Percentiles rank a stretch among this genome's conserved stretches.
phyloP scores from a whole-genome alignment of 2,888 invertebrate species.

The Busseola fusca region DNA sequence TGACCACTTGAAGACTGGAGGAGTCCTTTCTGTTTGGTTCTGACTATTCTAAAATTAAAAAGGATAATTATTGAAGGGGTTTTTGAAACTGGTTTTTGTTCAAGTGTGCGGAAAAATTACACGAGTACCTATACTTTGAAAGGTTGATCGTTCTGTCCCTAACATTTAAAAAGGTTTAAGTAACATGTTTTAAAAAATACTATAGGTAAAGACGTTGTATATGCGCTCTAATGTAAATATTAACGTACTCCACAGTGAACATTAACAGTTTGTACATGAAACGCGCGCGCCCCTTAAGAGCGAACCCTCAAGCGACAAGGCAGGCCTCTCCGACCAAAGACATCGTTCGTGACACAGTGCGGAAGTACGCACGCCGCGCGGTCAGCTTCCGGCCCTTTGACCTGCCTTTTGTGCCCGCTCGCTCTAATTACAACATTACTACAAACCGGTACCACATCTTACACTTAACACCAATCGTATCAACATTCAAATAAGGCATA shows the following conservation, averaged over 20 bases:
- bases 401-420: constrained; percentile 77
- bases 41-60: constrained; percentile 9
- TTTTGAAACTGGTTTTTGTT: not conserved
- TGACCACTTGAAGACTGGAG: constrained; percentile 43
- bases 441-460: constrained; percentile 50
- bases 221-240: constrained; percentile 21
- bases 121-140: not conserved
- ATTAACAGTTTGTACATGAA: constrained; percentile 45
- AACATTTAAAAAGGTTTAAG: not conserved
- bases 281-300: constrained; percentile 55
- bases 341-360: constrained; percentile 74
- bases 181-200: not conserved
- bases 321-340: constrained; percentile 77
- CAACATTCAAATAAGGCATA: constrained; percentile 56
- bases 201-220: not conserved
- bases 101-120: not conserved
- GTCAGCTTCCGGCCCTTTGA: constrained; percentile 87
- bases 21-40: constrained; percentile 14
- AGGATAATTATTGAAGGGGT: not conserved
- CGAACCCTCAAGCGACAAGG: constrained; percentile 68
- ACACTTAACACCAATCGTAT: constrained; percentile 53
- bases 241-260: constrained; percentile 7
- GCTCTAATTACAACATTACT: constrained; percentile 80
- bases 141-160: not conserved
- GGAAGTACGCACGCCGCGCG: constrained; percentile 82